A percentile compares a stretch with the other conserved stretches of the same genome.
Evolutionary conservation across 2,797 vertebrate genomes (phyloP).

Genomic region (Trachurus trachurus): DNA sequence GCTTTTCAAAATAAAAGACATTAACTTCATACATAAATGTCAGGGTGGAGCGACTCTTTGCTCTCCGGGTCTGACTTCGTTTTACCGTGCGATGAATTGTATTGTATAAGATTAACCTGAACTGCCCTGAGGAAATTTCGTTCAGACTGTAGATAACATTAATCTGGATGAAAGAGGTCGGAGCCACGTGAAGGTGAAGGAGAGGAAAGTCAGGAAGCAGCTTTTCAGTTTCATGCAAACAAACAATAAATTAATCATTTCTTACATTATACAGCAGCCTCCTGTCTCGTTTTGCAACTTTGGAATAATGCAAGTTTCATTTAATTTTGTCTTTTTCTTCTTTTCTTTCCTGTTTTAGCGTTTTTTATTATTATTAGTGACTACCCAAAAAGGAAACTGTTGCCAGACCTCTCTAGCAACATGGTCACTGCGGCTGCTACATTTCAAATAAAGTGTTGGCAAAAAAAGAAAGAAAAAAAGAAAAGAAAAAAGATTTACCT

Average conservation of each 20-base stretch:
- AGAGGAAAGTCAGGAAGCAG: not conserved
- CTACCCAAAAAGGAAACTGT: not conserved
- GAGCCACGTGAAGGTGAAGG: not conserved
- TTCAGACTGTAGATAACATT: conserved; percentile 7
- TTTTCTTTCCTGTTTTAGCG: too few relatives aligned
- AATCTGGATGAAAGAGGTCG: conserved; percentile 22
- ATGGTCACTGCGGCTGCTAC: not conserved
- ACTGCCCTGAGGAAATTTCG: not conserved
- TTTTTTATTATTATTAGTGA: not conserved
- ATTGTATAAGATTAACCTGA: conserved; percentile 17
- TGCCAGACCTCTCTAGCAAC: not conserved
- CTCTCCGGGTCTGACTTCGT: not conserved
- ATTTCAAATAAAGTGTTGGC: too few relatives aligned
- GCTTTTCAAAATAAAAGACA: conserved; percentile 3
- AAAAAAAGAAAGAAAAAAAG: not conserved
- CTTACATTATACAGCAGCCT: not conserved
- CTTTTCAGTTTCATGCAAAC: not conserved
- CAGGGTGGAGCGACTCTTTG: not conserved
- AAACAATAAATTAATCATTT: rapidly evolving
- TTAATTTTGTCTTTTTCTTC: not conserved
- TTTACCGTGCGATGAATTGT: not conserved
- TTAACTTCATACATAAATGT: not conserved
- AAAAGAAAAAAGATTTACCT: conserved; percentile 46
- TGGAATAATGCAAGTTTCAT: not conserved
- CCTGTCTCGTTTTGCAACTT: conserved; percentile 17